Percentiles rank a stretch among this genome's conserved stretches.
Evolutionary conservation across 2,888 invertebrate genomes (phyloP).

Genomic region (Gastrophysa polygoni): DNA sequence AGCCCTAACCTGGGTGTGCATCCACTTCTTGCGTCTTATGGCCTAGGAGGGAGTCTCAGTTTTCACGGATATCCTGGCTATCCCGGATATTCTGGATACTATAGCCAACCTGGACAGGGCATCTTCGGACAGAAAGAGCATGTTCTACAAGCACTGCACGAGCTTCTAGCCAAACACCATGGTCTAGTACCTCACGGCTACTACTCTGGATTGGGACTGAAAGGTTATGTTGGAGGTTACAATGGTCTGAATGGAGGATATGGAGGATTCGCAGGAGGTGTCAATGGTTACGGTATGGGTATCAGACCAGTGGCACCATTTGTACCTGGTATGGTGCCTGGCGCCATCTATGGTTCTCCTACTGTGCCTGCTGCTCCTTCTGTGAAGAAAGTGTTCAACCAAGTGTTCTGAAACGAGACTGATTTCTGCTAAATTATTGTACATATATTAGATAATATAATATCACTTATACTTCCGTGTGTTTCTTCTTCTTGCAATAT

Average conservation of each 20-base stretch:
- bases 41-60: neutral
- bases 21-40: neutral
- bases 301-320: too few relatives aligned
- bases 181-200: neutral
- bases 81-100: neutral
- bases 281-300: too few relatives aligned
- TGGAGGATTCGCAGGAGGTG: too few relatives aligned
- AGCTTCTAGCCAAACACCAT: neutral
- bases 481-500: too few relatives aligned
- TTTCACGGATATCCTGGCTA: neutral
- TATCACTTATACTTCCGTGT: too few relatives aligned
- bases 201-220: neutral
- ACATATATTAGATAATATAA: neutral
- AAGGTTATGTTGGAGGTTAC: neutral
- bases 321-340: neutral
- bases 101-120: neutral
- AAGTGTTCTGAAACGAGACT: neutral
- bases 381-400: neutral
- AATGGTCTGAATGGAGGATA: too few relatives aligned
- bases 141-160: neutral
- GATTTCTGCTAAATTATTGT: neutral
- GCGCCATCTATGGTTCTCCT: neutral
- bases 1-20: neutral
- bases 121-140: neutral
- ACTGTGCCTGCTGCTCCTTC: neutral